Percentiles rank a stretch among this genome's conserved stretches.
Evolutionary conservation across 2,113 vertebrate genomes (phyloP).

Genomic region (Cairina moschata): DNA sequence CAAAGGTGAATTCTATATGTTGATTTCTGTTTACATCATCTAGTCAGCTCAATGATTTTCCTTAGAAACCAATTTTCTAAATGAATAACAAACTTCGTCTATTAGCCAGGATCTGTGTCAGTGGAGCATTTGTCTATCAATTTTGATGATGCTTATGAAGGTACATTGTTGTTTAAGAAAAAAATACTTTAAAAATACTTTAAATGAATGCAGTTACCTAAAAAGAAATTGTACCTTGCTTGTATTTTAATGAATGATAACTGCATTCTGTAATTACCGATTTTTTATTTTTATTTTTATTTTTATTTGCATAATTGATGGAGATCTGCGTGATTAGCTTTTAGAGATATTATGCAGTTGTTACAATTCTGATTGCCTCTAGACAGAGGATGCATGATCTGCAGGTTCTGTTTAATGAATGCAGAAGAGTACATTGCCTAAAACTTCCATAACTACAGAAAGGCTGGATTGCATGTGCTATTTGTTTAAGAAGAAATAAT

Average conservation of each 20-base stretch:
- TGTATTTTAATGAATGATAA: not conserved
- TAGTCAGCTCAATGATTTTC: not conserved
- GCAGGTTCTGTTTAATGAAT: not conserved
- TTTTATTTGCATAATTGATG: not conserved
- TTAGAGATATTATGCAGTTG: not conserved
- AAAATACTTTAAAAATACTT: too few relatives aligned
- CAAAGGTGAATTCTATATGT: not conserved
- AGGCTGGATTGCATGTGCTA: not conserved
- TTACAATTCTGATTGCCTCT: not conserved
- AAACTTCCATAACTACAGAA: not conserved
- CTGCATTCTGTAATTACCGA: not conserved
- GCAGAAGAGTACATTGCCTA: not conserved
- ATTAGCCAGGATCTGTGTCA: not conserved
- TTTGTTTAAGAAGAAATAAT: slow-evolving; percentile 30
- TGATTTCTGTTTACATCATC: not conserved
- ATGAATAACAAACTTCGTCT: not conserved
- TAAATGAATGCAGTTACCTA: not conserved
- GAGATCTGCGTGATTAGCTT: not conserved
- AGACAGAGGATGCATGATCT: not conserved
- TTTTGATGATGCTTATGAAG: not conserved
- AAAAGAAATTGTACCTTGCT: not conserved
- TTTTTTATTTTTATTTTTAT: not conserved
- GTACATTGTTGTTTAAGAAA: not conserved
- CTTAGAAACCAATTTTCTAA: not conserved
- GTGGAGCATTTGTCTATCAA: not conserved